Evolutionary conservation across 53 echinoderm and acorn worm species (phyloP).

Genomic region (Hippasteria phrygiana): DNA sequence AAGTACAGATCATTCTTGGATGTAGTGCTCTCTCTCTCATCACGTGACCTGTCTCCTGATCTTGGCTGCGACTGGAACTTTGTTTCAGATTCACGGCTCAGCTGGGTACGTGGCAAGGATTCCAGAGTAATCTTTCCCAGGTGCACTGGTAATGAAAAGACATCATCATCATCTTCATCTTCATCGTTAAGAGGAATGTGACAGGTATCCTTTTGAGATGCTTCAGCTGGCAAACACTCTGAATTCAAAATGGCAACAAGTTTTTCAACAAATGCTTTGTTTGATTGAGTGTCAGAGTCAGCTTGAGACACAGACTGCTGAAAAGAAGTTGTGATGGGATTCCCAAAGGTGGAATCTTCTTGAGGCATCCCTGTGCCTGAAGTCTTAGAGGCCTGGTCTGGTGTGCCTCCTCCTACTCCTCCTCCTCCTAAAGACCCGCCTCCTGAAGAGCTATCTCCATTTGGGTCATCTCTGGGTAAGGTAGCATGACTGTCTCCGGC

Average conservation of each 20-base stretch:
- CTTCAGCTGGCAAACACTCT: not conserved
- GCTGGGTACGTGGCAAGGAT: not conserved
- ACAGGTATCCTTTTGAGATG: not conserved
- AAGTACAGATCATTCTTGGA: constrained; percentile 2
- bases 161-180: constrained; percentile 15
- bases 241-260: not conserved
- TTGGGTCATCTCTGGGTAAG: constrained; percentile 43
- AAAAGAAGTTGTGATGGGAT: not conserved
- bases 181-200: not conserved
- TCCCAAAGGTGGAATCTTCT: not conserved
- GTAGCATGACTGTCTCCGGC: constrained; percentile 4
- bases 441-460: constrained; percentile 47
- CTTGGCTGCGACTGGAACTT: not conserved
- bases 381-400: not conserved
- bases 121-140: not conserved
- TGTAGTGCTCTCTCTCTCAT: not conserved
- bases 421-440: not conserved
- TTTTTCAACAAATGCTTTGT: not conserved
- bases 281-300: not conserved
- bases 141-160: constrained; percentile 4
- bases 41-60: not conserved
- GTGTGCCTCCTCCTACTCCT: constrained; percentile 1
- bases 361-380: not conserved
- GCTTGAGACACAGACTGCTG: not conserved
- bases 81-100: no score